Percentiles rank a stretch among this genome's conserved stretches.
These are phyloP conservation scores for Halocynthia aurantium DNA, from an alignment of 23 tunicate genomes.

Conservation along the genomic window DNA sequence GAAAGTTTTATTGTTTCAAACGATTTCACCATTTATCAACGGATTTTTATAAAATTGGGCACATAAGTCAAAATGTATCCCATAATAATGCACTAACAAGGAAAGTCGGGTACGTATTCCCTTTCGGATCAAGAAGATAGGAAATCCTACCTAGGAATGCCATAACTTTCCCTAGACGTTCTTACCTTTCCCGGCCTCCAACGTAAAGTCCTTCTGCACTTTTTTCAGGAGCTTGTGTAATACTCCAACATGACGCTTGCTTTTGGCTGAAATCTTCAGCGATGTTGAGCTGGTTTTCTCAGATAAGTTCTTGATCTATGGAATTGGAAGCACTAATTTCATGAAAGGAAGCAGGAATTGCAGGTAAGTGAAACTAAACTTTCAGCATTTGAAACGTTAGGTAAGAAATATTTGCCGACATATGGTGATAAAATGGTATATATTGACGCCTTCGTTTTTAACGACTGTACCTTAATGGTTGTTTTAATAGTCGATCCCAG, in stretches of 20 bases:
- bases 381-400: no score
- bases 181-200: conserved; percentile 19
- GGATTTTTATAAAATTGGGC: no score
- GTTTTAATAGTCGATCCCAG: conserved; percentile 10
- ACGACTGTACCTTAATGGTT: conserved; percentile 4
- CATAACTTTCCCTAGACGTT: background rate
- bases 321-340: no score
- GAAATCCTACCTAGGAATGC: no score
- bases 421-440: no score
- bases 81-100: background rate
- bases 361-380: no score
- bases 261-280: conserved; percentile 2
- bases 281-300: background rate
- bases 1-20: background rate
- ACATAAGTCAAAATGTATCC: no score
- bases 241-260: conserved; percentile 21
- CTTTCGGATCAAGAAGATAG: background rate
- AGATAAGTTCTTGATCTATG: conserved; percentile 12
- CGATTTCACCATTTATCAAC: no score
- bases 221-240: conserved; percentile 29
- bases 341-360: no score
- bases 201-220: background rate
- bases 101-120: background rate
- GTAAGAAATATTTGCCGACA: no score
- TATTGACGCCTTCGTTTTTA: no score